Conservation (phyloP, 2,888 invertebrate species). For the Rhopalosiphum nymphaeae region DNA sequence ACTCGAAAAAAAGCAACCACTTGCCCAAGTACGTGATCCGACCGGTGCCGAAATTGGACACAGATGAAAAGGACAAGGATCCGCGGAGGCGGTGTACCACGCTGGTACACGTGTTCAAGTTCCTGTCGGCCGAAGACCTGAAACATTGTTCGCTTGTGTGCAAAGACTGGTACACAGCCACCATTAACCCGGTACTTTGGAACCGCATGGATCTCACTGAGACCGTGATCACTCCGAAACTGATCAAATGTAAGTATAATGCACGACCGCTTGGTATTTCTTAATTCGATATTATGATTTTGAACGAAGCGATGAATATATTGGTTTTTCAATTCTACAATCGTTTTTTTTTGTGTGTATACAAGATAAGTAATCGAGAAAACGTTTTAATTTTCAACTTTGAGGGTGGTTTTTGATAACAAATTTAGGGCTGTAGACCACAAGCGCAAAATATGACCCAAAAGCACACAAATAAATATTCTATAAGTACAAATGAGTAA, state of each 20-base stretch:
- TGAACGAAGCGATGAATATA: too few relatives aligned
- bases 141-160: conserved; percentile 48
- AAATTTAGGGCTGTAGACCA: too few relatives aligned
- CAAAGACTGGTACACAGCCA: conserved; percentile 59
- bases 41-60: conserved; percentile 50
- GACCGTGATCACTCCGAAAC: conserved; percentile 31
- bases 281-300: background rate
- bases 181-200: conserved; percentile 32
- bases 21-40: conserved; percentile 53
- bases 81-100: background rate
- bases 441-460: too few relatives aligned
- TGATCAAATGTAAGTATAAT: conserved; percentile 44
- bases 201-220: conserved; percentile 53
- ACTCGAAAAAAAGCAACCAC: conserved; percentile 50
- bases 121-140: conserved; percentile 30
- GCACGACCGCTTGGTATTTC: background rate
- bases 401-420: too few relatives aligned
- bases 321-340: too few relatives aligned
- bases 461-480: too few relatives aligned
- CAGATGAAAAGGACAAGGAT: conserved; percentile 14
- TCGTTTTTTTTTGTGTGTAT: too few relatives aligned
- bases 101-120: conserved; percentile 40
- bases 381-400: too few relatives aligned
- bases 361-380: too few relatives aligned
- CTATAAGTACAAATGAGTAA: too few relatives aligned